phyloP scores from a whole-genome alignment of 1,140 invertebrate species.

The Apolygus lucorum region DNA sequence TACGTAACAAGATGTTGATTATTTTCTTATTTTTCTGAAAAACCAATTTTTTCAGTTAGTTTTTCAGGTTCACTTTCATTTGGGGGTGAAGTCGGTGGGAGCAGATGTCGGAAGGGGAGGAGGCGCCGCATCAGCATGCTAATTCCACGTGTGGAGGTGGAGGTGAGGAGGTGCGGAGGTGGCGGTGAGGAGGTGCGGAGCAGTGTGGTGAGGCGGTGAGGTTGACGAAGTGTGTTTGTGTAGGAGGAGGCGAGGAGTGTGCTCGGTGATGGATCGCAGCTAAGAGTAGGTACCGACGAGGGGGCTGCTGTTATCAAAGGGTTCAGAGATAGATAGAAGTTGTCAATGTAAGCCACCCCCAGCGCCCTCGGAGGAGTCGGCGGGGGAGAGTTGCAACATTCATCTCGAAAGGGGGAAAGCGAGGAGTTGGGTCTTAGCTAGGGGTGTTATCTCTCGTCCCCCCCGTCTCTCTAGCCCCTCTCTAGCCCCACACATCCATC shows the following conservation, averaged over 20 bases:
- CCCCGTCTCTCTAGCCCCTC: slow-evolving; percentile 10
- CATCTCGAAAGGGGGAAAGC: not conserved
- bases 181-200: too few relatives aligned
- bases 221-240: not conserved
- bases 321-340: slow-evolving; percentile 28
- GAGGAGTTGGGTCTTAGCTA: not conserved
- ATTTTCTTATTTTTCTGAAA: too few relatives aligned
- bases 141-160: not conserved
- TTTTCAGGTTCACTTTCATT: too few relatives aligned
- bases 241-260: not conserved
- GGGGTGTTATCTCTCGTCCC: not conserved
- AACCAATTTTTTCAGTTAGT: too few relatives aligned
- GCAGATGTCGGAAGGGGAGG: not conserved
- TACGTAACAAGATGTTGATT: too few relatives aligned
- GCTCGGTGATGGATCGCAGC: slow-evolving; percentile 20
- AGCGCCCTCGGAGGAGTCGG: not conserved
- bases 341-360: slow-evolving; percentile 26
- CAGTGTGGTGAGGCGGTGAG: not conserved
- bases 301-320: slow-evolving; percentile 11
- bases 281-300: slow-evolving; percentile 5
- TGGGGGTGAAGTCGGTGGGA: too few relatives aligned
- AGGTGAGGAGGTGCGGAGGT: too few relatives aligned
- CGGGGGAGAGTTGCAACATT: not conserved
- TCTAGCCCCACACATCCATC: slow-evolving; percentile 23
- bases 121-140: not conserved